Evolutionary conservation across 2,888 invertebrate genomes (phyloP).

Genomic region (Zeuzera pyrina): DNA sequence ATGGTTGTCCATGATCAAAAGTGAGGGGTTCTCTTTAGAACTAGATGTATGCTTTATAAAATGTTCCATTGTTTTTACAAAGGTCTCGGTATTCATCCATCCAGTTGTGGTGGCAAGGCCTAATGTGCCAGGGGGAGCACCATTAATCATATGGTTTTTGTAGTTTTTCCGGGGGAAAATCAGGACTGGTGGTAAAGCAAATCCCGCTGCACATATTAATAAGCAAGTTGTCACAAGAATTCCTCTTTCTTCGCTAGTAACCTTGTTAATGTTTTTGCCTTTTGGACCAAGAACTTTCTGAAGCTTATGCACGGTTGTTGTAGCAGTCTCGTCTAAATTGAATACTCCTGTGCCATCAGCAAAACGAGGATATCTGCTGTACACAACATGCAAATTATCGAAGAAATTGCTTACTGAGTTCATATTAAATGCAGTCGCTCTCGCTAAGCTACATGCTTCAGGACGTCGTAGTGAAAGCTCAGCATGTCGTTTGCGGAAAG

Average conservation of each 20-base stretch:
- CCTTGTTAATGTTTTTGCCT: slow-evolving; percentile 13
- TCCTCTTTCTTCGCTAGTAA: slow-evolving; percentile 16
- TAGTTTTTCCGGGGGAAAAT: slow-evolving; percentile 27
- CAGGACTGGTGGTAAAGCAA: slow-evolving; percentile 21
- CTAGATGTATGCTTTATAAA: slow-evolving; percentile 23
- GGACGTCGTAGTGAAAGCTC: slow-evolving; percentile 19
- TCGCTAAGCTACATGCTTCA: slow-evolving; percentile 21
- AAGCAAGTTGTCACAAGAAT: slow-evolving; percentile 16
- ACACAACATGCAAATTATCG: too few species aligned
- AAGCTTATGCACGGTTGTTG: slow-evolving; percentile 14
- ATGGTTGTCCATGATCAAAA: slow-evolving; percentile 30
- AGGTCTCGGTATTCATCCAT: slow-evolving; percentile 29
- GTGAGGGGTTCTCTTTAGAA: slow-evolving; percentile 17
- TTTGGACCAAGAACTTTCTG: slow-evolving; percentile 15
- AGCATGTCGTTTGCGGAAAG: slow-evolving; percentile 19
- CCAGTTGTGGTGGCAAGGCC: slow-evolving; percentile 27
- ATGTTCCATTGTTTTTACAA: slow-evolving; percentile 26
- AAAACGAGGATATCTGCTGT: slow-evolving; percentile 3
- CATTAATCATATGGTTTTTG: slow-evolving; percentile 24
- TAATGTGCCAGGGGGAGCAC: slow-evolving; percentile 29
- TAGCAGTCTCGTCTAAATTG: slow-evolving; percentile 14
- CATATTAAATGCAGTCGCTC: slow-evolving; percentile 17
- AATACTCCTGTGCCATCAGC: slow-evolving; percentile 10
- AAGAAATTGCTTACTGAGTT: too few species aligned
- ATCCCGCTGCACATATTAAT: slow-evolving; percentile 16